Conservation (phyloP, 2,797 vertebrate species). For the Halcyon leucocephala region DNA sequence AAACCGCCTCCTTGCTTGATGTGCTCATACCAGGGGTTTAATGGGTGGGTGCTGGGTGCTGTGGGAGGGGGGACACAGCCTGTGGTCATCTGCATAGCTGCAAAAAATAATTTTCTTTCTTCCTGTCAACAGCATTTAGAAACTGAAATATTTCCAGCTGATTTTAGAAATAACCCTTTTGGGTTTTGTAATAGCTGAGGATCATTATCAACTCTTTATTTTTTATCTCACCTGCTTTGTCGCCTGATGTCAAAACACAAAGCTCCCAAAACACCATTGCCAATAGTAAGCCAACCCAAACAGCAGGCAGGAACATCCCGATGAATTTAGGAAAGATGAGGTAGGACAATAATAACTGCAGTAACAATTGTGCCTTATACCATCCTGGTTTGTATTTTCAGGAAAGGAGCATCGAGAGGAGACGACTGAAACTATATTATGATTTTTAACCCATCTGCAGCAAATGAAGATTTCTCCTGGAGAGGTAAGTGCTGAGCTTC, state of each 20-base stretch:
- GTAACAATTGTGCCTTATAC: neutral
- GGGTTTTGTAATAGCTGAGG: neutral
- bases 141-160: neutral
- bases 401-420: neutral
- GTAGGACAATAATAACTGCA: neutral
- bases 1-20: rapidly evolving
- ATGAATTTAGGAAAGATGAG: neutral
- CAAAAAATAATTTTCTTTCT: neutral
- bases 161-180: neutral
- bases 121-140: neutral
- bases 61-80: neutral
- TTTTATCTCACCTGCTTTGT: neutral
- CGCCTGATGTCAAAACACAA: neutral
- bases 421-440: neutral
- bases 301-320: rapidly evolving
- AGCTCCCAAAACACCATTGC: neutral
- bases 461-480: neutral
- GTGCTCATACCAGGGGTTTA: neutral
- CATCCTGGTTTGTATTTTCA: neutral
- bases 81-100: neutral
- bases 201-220: rapidly evolving
- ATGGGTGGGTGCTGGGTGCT: neutral
- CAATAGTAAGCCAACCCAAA: neutral
- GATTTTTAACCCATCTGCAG: neutral
- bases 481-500: neutral